Percentiles rank a stretch among this genome's conserved stretches.
phyloP scores from a whole-genome alignment of 2,797 vertebrate genomes.

The Coilia nasus region DNA sequence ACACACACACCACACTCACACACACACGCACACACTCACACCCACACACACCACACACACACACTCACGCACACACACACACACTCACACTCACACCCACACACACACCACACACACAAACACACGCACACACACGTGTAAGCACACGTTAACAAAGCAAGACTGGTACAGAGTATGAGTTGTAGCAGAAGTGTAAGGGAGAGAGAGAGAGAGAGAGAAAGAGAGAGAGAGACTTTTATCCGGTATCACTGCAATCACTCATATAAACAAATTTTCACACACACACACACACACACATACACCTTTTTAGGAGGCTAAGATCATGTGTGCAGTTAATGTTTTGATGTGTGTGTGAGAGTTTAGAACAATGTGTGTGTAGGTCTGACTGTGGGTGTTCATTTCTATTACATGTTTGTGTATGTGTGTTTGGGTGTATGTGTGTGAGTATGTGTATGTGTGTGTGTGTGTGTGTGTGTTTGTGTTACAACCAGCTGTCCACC shows the following conservation, averaged over 20 bases:
- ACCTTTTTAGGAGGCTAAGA: background rate
- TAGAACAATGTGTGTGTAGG: background rate
- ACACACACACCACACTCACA: background rate
- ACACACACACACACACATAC: too few relatives aligned
- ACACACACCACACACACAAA: background rate
- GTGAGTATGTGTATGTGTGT: background rate
- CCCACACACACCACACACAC: too few relatives aligned
- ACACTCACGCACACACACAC: background rate
- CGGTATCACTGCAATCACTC: background rate
- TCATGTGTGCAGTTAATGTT: background rate
- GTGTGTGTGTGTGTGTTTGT: background rate
- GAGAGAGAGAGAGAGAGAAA: background rate
- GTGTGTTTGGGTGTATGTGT: background rate
- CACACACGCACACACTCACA: background rate
- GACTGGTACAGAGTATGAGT: background rate
- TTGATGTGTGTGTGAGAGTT: background rate
- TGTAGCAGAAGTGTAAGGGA: too few relatives aligned
- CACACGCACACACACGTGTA: background rate
- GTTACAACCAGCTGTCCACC: conserved; percentile 9
- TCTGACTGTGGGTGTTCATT: background rate
- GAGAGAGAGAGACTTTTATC: background rate
- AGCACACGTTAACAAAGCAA: background rate
- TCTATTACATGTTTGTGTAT: background rate
- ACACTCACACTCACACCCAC: background rate
- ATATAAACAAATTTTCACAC: background rate